Conservation (phyloP, 2,113 vertebrate genomes). For the Mobula hypostoma region DNA sequence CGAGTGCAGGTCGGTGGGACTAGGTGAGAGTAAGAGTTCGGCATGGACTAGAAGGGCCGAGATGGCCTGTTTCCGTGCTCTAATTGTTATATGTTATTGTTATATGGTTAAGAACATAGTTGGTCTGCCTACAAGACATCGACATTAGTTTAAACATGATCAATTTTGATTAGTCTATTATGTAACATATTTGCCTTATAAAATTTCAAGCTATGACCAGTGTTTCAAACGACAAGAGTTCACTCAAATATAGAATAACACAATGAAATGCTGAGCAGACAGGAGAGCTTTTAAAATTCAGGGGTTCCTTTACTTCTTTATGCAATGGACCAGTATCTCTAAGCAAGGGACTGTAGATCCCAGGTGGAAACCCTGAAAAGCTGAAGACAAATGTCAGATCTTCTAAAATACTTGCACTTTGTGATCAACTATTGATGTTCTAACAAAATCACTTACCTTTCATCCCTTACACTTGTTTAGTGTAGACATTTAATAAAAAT, state of each 20-base stretch:
- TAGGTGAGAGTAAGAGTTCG: too few relatives aligned
- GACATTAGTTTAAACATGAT: background rate
- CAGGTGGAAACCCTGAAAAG: too few relatives aligned
- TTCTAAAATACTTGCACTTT: background rate
- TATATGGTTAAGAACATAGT: background rate
- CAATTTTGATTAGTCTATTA: background rate
- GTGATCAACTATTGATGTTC: background rate
- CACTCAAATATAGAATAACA: background rate
- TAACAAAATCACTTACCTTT: background rate
- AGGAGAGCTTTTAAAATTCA: background rate
- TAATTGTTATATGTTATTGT: too few relatives aligned
- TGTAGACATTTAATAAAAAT: background rate
- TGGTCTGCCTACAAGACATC: background rate
- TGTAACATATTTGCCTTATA: background rate
- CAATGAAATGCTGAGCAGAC: background rate
- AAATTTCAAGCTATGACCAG: background rate
- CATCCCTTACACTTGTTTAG: background rate
- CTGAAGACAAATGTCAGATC: constrained; percentile 10
- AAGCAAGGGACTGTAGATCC: too few relatives aligned
- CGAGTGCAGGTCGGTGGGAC: too few relatives aligned
- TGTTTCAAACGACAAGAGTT: background rate
- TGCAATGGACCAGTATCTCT: too few relatives aligned
- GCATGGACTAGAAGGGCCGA: too few relatives aligned
- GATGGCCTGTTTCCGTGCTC: too few relatives aligned
- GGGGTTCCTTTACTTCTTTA: too few relatives aligned